phyloP scores from a whole-genome alignment of 2,888 invertebrate genomes.

The Heterodera filipjevi region DNA sequence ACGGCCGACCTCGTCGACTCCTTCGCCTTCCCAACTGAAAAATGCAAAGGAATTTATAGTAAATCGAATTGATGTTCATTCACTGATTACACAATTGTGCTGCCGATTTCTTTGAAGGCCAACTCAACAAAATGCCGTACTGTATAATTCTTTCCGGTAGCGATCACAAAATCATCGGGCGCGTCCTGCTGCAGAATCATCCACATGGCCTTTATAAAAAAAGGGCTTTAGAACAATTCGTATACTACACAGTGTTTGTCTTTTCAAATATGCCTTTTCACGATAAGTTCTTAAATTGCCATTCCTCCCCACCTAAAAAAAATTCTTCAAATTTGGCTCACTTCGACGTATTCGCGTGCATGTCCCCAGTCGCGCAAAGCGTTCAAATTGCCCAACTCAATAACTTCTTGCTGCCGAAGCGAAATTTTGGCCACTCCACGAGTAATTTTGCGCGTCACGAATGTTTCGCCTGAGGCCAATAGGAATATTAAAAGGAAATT shows the following conservation, averaged over 20 bases:
- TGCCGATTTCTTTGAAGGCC: slow-evolving; percentile 82
- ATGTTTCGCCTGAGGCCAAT: slow-evolving; percentile 88
- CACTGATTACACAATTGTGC: slow-evolving; percentile 72
- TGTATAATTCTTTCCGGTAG: slow-evolving; percentile 88
- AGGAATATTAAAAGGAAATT: too few species aligned
- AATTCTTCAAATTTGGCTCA: too few species aligned
- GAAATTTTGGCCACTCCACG: slow-evolving; percentile 94
- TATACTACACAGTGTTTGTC: too few species aligned
- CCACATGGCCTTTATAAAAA: slow-evolving; percentile 88
- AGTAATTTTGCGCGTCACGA: slow-evolving; percentile 97
- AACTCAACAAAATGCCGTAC: slow-evolving; percentile 93
- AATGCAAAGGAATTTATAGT: slow-evolving; percentile 2
- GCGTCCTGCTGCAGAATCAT: slow-evolving; percentile 89
- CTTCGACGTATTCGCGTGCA: slow-evolving; percentile 67
- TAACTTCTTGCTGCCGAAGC: slow-evolving; percentile 79
- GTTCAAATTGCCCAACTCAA: slow-evolving; percentile 89
- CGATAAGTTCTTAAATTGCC: too few species aligned
- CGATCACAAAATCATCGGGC: slow-evolving; percentile 95
- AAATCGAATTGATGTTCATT: slow-evolving; percentile 29
- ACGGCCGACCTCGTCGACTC: slow-evolving; percentile 80
- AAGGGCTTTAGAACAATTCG: too few species aligned
- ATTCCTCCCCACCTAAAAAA: too few species aligned
- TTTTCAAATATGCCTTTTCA: too few species aligned
- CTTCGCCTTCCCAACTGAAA: slow-evolving; percentile 82
- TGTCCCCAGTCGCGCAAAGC: slow-evolving; percentile 95